Conservation (phyloP, 1,140 invertebrate species). For the Lordiphosa clarofinis region DNA sequence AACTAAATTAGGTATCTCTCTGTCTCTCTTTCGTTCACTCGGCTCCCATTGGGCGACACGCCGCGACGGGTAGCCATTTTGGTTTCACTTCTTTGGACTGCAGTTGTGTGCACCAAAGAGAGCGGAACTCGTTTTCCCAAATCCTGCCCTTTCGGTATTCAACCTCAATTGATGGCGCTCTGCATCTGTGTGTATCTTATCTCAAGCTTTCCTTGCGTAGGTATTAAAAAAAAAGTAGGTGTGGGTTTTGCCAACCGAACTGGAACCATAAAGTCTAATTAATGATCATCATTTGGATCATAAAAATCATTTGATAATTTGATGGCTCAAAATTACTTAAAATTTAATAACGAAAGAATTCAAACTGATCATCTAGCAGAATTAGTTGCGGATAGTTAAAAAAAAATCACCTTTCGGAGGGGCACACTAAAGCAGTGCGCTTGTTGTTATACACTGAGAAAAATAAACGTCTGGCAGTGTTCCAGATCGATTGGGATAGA, state of each 20-base stretch:
- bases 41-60: conserved; percentile 53
- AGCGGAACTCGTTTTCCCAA: conserved; percentile 51
- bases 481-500: too few relatives aligned
- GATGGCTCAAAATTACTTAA: not conserved
- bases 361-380: too few relatives aligned
- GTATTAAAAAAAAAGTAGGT: conserved; percentile 8
- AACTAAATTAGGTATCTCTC: conserved; percentile 2
- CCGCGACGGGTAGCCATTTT: conserved; percentile 57
- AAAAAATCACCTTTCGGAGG: too few relatives aligned
- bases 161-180: conserved; percentile 56
- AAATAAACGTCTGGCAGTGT: too few relatives aligned
- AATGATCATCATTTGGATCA: conserved; percentile 5
- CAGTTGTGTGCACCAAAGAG: not conserved
- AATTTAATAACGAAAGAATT: too few relatives aligned
- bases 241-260: conserved; percentile 1
- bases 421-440: too few relatives aligned
- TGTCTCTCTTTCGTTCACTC: conserved; percentile 7
- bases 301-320: conserved; percentile 10
- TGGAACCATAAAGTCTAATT: conserved; percentile 31
- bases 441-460: too few relatives aligned
- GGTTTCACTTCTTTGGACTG: conserved; percentile 7
- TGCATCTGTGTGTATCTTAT: conserved; percentile 43
- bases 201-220: conserved; percentile 16
- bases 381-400: too few relatives aligned
- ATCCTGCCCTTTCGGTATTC: conserved; percentile 45